These are phyloP conservation scores for Propithecus deckenii DNA, from an alignment of 2,797 vertebrate species.

Conservation along the genomic window DNA sequence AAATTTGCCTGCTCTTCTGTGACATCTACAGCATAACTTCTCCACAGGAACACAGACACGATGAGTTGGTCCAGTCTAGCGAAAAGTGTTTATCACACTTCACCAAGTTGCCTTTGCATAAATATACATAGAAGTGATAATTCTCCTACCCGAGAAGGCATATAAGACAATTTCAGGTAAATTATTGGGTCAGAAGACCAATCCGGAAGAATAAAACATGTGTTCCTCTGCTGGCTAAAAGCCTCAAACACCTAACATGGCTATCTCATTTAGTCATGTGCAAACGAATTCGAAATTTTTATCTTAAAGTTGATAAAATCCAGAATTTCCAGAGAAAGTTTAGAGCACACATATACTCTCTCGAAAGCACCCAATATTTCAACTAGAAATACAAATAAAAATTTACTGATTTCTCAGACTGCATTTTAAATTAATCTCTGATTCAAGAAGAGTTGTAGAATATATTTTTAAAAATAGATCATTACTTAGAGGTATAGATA, in stretches of 20 bases:
- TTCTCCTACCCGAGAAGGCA: background rate
- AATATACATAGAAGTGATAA: background rate
- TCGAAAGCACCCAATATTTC: background rate
- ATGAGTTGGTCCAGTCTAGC: background rate
- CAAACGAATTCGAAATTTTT: background rate
- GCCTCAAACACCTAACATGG: background rate
- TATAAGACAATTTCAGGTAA: background rate
- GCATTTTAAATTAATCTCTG: background rate
- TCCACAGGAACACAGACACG: background rate
- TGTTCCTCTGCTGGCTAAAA: background rate
- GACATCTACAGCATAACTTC: background rate
- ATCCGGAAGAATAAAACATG: background rate
- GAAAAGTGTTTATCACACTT: background rate
- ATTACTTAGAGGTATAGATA: background rate
- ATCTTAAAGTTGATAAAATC: background rate
- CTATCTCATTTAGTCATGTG: background rate
- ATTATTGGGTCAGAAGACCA: background rate
- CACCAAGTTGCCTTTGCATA: slow-evolving; percentile 17
- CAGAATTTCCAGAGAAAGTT: slow-evolving; percentile 10
- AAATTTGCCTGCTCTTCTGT: background rate
- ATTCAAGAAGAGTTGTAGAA: background rate
- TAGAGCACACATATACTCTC: background rate
- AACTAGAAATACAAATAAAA: slow-evolving; percentile 21
- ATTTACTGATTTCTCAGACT: background rate
- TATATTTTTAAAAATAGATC: background rate